phyloP scores from a whole-genome alignment of 2,113 vertebrate species.

The Thunnus thynnus region DNA sequence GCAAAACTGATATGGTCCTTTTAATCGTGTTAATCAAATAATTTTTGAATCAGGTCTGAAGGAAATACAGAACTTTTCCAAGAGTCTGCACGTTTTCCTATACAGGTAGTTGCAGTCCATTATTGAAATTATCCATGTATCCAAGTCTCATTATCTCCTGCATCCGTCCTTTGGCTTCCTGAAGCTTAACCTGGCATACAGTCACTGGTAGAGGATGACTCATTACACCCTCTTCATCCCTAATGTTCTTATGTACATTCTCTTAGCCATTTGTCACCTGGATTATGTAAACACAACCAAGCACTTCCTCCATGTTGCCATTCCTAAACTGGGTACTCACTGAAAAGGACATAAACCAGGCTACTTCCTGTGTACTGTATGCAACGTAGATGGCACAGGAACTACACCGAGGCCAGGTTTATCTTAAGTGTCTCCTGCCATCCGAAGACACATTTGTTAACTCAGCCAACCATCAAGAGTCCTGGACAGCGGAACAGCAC shows the following conservation, averaged over 20 bases:
- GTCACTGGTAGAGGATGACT: constrained; percentile 35
- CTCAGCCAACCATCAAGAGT: constrained; percentile 64
- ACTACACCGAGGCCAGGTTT: constrained; percentile 54
- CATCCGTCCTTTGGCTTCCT: constrained; percentile 22
- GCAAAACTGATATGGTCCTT: not conserved
- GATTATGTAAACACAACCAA: constrained; percentile 64
- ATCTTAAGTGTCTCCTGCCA: constrained; percentile 71
- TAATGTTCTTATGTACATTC: constrained; percentile 1
- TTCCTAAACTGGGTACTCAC: constrained; percentile 44
- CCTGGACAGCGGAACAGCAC: constrained; percentile 21
- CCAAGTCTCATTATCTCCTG: constrained; percentile 13
- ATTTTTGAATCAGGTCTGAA: not conserved
- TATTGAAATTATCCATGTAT: not conserved
- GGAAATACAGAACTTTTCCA: not conserved
- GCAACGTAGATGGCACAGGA: constrained; percentile 48
- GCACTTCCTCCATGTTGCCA: constrained; percentile 57
- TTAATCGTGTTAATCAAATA: not conserved
- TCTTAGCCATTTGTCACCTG: constrained; percentile 51
- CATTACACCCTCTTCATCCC: constrained; percentile 22
- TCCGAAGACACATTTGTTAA: constrained; percentile 62
- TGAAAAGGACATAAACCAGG: constrained; percentile 63
- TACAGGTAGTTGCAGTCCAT: not conserved
- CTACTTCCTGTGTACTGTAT: constrained; percentile 55
- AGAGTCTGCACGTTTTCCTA: not conserved
- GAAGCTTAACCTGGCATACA: constrained; percentile 26